These are phyloP conservation scores for Popillia japonica DNA, from an alignment of 1,140 invertebrate species.

Conservation along the genomic window DNA sequence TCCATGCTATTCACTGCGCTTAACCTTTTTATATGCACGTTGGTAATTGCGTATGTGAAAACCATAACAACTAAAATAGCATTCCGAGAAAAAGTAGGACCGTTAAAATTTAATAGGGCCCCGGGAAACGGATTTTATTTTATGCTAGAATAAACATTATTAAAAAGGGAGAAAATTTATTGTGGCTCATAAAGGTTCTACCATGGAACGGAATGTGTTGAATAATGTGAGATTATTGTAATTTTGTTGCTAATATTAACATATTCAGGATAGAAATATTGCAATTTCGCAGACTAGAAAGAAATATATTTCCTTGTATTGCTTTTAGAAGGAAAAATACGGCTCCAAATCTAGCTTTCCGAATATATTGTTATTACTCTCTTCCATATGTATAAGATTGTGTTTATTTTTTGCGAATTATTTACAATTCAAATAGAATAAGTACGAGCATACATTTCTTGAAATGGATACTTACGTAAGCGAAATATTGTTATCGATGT, in stretches of 20 bases:
- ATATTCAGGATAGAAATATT: background rate
- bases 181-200: conserved; percentile 1
- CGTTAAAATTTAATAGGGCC: conserved; percentile 35
- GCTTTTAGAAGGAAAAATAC: too few relatives aligned
- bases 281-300: too few relatives aligned
- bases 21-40: conserved; percentile 33
- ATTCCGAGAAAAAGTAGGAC: conserved; percentile 33
- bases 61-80: conserved; percentile 35
- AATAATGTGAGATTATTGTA: conserved; percentile 20
- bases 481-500: too few relatives aligned
- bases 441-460: too few relatives aligned
- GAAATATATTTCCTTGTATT: too few relatives aligned
- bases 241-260: conserved; percentile 31
- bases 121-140: conserved; percentile 31
- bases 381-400: too few relatives aligned
- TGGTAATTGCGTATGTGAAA: conserved; percentile 32
- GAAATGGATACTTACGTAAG: too few relatives aligned
- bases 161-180: conserved; percentile 34
- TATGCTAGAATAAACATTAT: conserved; percentile 34
- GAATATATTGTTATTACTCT: too few relatives aligned
- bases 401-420: too few relatives aligned
- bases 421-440: too few relatives aligned
- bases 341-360: too few relatives aligned
- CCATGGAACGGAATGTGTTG: background rate
- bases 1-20: background rate